Conservation (phyloP, 2,888 invertebrate species). For the Frankliniella intonsa region DNA sequence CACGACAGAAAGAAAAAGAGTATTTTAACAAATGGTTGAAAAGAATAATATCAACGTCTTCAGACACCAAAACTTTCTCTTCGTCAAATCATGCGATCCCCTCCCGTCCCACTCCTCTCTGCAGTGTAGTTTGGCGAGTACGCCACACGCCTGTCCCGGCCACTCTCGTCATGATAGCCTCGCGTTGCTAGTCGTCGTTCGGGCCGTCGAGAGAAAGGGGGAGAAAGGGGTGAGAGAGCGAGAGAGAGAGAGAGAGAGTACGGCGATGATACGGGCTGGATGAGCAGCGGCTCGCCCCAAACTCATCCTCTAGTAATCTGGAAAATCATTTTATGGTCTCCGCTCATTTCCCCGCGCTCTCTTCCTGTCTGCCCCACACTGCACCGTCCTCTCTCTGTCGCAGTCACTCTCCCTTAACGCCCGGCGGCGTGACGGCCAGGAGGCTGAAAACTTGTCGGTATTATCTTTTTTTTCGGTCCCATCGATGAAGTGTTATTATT, state of each 20-base stretch:
- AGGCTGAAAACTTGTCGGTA: not conserved
- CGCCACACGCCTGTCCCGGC: not conserved
- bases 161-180: not conserved
- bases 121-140: too few relatives aligned
- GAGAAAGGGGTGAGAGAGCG: too few relatives aligned
- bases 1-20: conserved; percentile 34
- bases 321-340: not conserved
- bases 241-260: too few relatives aligned
- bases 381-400: not conserved
- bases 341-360: not conserved
- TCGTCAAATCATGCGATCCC: too few relatives aligned
- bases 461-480: too few relatives aligned
- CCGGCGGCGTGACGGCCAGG: not conserved
- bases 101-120: too few relatives aligned
- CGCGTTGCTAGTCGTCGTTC: too few relatives aligned
- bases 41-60: not conserved
- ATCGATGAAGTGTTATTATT: not conserved
- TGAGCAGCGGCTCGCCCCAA: too few relatives aligned
- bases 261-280: too few relatives aligned
- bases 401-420: not conserved
- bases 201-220: too few relatives aligned
- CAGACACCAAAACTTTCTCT: not conserved
- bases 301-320: conserved; percentile 9
- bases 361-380: not conserved
- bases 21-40: not conserved